phyloP scores from a whole-genome alignment of 1,140 invertebrate species.

The Formica exsecta region DNA sequence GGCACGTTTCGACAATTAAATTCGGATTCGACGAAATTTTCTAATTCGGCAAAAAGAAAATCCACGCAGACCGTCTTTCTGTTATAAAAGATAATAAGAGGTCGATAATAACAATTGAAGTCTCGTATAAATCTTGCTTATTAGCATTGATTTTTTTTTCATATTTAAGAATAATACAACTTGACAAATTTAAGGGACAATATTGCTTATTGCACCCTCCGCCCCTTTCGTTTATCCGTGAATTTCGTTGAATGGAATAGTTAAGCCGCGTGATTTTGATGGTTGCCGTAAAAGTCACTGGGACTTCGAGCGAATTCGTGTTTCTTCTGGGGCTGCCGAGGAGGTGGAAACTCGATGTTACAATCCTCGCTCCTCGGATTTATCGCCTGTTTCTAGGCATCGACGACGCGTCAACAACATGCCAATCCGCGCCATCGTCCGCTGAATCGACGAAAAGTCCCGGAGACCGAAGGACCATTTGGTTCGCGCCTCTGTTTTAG shows the following conservation, averaged over 20 bases:
- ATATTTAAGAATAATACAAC: neutral
- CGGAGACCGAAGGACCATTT: conserved; percentile 58
- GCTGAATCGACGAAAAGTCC: conserved; percentile 66
- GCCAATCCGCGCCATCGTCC: conserved; percentile 47
- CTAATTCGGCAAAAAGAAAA: neutral
- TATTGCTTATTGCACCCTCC: neutral
- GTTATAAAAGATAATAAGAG: neutral
- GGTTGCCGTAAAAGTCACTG: conserved; percentile 40
- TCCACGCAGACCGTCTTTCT: neutral
- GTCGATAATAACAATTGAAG: neutral
- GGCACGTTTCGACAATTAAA: conserved; percentile 43
- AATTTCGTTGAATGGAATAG: conserved; percentile 16
- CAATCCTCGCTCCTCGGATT: conserved; percentile 53
- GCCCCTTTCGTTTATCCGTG: neutral
- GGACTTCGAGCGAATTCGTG: conserved; percentile 8
- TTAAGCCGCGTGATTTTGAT: conserved; percentile 37
- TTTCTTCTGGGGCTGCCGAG: neutral
- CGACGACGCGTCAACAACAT: conserved; percentile 69
- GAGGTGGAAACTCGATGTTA: conserved; percentile 48
- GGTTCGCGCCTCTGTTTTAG: conserved; percentile 39
- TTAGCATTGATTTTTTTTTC: neutral
- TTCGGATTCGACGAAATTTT: conserved; percentile 36
- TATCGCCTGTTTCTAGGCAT: conserved; percentile 73
- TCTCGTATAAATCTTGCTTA: neutral
- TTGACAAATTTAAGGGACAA: neutral